Percentiles rank a stretch among this genome's conserved stretches.
phyloP scores from a whole-genome alignment of 2,888 invertebrate species.

The Sminthurinus aureus region DNA sequence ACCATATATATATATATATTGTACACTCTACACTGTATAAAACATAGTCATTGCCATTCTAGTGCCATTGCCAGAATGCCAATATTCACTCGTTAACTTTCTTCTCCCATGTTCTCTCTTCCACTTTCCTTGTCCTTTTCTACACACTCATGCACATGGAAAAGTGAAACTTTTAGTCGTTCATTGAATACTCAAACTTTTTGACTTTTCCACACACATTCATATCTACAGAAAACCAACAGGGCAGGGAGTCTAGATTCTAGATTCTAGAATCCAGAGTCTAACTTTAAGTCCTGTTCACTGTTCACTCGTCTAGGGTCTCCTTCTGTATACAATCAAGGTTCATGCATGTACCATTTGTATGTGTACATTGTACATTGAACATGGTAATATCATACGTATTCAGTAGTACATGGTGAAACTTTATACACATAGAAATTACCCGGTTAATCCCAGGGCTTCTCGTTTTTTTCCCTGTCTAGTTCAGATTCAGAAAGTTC shows the following conservation, averaged over 20 bases:
- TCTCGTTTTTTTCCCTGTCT: background rate
- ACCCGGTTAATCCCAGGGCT: background rate
- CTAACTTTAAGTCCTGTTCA: too few species aligned
- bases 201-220: constrained; percentile 4
- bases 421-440: background rate
- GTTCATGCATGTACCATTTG: too few species aligned
- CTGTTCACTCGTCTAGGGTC: background rate
- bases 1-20: too few species aligned
- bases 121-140: background rate
- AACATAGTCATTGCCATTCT: too few species aligned
- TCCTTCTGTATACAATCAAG: background rate
- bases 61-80: background rate
- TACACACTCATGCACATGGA: background rate
- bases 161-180: constrained; percentile 15
- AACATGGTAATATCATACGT: background rate
- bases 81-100: background rate
- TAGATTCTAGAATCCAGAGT: too few species aligned
- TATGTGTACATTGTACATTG: too few species aligned
- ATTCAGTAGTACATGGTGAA: background rate
- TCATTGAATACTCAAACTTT: constrained; percentile 22
- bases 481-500: background rate
- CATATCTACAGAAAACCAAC: background rate
- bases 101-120: background rate
- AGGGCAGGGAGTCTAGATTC: background rate
- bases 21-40: too few species aligned